phyloP scores from a whole-genome alignment of 1,140 invertebrate species.

The Drosophila eugracilis region DNA sequence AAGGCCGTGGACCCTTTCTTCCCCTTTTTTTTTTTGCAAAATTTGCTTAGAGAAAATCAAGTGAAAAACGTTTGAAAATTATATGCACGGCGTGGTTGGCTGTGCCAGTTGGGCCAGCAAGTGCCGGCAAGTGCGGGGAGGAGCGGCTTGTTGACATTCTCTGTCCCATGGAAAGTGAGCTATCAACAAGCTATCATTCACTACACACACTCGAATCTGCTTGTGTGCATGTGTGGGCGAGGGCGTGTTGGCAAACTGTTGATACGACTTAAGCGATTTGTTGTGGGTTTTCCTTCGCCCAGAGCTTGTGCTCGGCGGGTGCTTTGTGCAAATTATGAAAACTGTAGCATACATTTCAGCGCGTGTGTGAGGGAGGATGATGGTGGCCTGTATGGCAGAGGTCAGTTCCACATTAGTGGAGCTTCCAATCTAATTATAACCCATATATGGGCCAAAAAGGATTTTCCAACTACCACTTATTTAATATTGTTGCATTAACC shows the following conservation, averaged over 20 bases:
- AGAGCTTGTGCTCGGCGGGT: conserved; percentile 55
- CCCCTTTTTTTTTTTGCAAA: conserved; percentile 59
- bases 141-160: conserved; percentile 69
- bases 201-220: conserved; percentile 64
- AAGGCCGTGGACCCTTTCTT: conserved; percentile 60
- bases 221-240: conserved; percentile 41
- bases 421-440: conserved; percentile 66
- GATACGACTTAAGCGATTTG: conserved; percentile 80
- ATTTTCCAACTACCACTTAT: conserved; percentile 55
- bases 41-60: conserved; percentile 76
- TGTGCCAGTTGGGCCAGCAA: conserved; percentile 2
- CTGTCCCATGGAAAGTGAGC: conserved; percentile 65
- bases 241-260: conserved; percentile 74
- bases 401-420: conserved; percentile 39
- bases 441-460: conserved; percentile 64
- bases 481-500: conserved; percentile 58
- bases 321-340: conserved; percentile 49
- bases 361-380: conserved; percentile 2
- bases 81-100: conserved; percentile 54
- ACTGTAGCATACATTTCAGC: conserved; percentile 52
- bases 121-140: neutral
- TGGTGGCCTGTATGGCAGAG: conserved; percentile 36
- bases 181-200: conserved; percentile 82
- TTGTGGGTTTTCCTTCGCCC: conserved; percentile 66
- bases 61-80: conserved; percentile 72